Conservation (phyloP, 2,888 invertebrate species). For the Platycheirus albimanus region DNA sequence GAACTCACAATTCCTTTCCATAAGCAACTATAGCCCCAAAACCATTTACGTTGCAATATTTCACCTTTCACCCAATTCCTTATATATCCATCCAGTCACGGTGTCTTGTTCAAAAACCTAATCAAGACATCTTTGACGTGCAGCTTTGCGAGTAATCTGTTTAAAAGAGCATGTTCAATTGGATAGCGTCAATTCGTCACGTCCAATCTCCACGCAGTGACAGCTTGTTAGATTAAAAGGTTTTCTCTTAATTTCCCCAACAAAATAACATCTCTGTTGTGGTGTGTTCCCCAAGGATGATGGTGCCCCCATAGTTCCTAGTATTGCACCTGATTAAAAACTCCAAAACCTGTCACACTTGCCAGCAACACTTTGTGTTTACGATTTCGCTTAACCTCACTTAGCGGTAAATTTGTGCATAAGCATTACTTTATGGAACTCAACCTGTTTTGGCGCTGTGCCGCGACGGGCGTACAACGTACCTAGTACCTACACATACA, state of each 20-base stretch:
- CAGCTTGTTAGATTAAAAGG: slow-evolving; percentile 31
- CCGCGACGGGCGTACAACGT: too few relatives aligned
- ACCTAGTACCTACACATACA: neutral
- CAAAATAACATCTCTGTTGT: slow-evolving; percentile 34
- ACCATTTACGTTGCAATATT: neutral
- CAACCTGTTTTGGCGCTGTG: slow-evolving; percentile 66
- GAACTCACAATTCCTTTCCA: too few relatives aligned
- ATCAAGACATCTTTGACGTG: slow-evolving; percentile 12
- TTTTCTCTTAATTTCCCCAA: slow-evolving; percentile 27
- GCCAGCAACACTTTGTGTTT: slow-evolving; percentile 40
- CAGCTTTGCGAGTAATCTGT: slow-evolving; percentile 22
- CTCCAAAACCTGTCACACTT: slow-evolving; percentile 50
- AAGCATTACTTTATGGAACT: slow-evolving; percentile 24
- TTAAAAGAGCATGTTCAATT: slow-evolving; percentile 27
- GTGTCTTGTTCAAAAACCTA: slow-evolving; percentile 18
- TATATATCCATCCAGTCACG: neutral
- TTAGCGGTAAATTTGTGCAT: slow-evolving; percentile 61
- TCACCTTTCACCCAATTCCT: slow-evolving; percentile 14
- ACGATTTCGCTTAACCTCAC: slow-evolving; percentile 46
- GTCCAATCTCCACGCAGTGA: slow-evolving; percentile 17
- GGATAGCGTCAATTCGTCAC: slow-evolving; percentile 34
- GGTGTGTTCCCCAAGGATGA: slow-evolving; percentile 8
- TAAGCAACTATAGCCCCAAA: too few relatives aligned
- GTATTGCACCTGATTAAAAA: slow-evolving; percentile 56
- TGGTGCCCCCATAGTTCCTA: slow-evolving; percentile 16